Evolutionary conservation across 2,888 invertebrate species (phyloP).

Genomic region (Caenorhabditis angaria): DNA sequence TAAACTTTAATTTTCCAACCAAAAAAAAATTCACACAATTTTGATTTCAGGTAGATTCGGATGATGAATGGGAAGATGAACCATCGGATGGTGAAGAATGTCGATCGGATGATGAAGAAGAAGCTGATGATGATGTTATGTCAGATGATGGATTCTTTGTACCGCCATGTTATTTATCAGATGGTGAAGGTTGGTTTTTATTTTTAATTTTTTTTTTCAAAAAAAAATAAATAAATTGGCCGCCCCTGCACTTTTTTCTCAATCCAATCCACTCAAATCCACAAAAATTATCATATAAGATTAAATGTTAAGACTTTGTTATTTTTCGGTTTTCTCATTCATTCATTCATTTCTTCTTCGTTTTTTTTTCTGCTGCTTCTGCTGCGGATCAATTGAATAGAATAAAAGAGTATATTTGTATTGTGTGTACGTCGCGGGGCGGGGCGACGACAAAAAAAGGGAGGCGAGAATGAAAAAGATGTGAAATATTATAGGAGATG

Average conservation of each 20-base stretch:
- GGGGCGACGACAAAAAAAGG: not conserved
- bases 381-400: not conserved
- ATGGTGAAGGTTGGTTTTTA: slow-evolving; percentile 60
- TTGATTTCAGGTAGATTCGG: slow-evolving; percentile 61
- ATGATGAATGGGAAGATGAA: slow-evolving; percentile 71
- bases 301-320: not conserved
- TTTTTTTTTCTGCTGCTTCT: not conserved
- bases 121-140: slow-evolving; percentile 48
- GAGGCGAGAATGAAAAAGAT: not conserved
- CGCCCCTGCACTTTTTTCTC: no score
- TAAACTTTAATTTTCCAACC: not conserved
- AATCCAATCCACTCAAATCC: no score
- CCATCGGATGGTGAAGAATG: slow-evolving; percentile 70
- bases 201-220: not conserved
- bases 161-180: slow-evolving; percentile 69
- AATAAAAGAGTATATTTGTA: slow-evolving; percentile 4
- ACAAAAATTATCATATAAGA: not conserved
- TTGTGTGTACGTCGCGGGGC: not conserved
- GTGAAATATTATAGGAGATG: not conserved
- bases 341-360: not conserved
- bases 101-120: slow-evolving; percentile 66
- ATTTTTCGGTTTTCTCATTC: not conserved
- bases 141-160: slow-evolving; percentile 67
- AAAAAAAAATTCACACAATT: not conserved
- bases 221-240: not conserved